phyloP scores from a whole-genome alignment of 2,888 invertebrate species.

The Caprella mutica region DNA sequence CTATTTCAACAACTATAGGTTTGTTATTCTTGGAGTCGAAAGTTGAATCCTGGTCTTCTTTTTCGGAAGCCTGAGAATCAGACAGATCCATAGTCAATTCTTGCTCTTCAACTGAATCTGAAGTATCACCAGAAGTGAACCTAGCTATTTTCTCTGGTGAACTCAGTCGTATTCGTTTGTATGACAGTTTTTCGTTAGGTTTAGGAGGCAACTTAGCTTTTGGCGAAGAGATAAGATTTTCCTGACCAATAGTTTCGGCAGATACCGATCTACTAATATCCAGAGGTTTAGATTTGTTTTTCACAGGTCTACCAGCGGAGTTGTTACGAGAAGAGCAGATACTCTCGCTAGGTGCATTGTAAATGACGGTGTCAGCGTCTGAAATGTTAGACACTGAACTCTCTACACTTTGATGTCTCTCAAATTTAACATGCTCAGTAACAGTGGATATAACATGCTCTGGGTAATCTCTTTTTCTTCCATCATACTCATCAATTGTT shows the following conservation, averaged over 20 bases:
- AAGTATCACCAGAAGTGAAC: not conserved
- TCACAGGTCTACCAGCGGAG: not conserved
- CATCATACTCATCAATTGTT: not conserved
- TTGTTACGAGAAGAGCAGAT: conserved; percentile 5
- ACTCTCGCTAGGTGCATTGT: conserved; percentile 1
- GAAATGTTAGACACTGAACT: conserved; percentile 32
- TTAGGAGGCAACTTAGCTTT: too few relatives aligned
- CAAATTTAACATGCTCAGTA: conserved; percentile 17
- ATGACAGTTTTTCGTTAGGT: too few relatives aligned
- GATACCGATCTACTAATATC: conserved; percentile 5
- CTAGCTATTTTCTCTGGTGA: too few relatives aligned
- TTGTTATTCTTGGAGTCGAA: not conserved
- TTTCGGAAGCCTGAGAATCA: conserved; percentile 9
- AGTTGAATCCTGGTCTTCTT: not conserved
- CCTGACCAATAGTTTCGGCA: conserved; percentile 2
- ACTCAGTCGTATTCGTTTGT: too few relatives aligned
- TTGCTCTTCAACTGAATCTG: conserved; percentile 13
- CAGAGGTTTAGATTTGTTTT: not conserved
- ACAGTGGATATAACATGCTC: conserved; percentile 1
- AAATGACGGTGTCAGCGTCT: conserved; percentile 31
- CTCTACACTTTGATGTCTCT: conserved; percentile 29
- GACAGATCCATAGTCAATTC: conserved; percentile 13
- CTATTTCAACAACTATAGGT: too few relatives aligned
- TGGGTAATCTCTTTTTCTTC: not conserved
- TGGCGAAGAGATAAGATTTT: too few relatives aligned